Evolutionary conservation across 2,888 invertebrate genomes (phyloP).

Genomic region (Myopa tessellatipennis): DNA sequence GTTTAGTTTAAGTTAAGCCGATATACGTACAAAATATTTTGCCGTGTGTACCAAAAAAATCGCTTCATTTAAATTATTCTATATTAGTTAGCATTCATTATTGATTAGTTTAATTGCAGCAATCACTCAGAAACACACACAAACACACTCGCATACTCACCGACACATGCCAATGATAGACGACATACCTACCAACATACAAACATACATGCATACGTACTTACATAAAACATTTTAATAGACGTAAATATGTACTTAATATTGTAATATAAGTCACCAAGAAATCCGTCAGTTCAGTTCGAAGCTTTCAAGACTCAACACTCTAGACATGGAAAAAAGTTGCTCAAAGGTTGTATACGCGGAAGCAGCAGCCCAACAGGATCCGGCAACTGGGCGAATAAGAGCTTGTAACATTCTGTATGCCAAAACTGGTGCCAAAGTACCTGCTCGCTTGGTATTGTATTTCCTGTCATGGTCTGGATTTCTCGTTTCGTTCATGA

Average conservation of each 20-base stretch:
- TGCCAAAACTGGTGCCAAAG: conserved; percentile 64
- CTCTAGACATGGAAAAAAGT: conserved; percentile 34
- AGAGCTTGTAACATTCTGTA: conserved; percentile 44
- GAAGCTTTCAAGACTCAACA: conserved; percentile 25
- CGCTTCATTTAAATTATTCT: too few relatives aligned
- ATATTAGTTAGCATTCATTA: too few relatives aligned
- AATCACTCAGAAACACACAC: neutral
- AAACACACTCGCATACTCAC: neutral
- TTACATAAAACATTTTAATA: conserved; percentile 18
- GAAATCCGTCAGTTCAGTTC: conserved; percentile 8
- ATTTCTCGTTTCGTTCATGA: conserved; percentile 81
- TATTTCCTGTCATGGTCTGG: conserved; percentile 80
- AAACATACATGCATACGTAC: neutral
- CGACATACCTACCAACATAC: neutral
- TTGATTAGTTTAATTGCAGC: conserved; percentile 17
- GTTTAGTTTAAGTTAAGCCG: too few relatives aligned
- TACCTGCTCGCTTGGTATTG: conserved; percentile 77
- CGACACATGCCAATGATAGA: neutral
- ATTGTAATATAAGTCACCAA: conserved; percentile 13
- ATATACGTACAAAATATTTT: too few relatives aligned
- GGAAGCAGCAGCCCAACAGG: conserved; percentile 32
- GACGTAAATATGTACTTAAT: neutral
- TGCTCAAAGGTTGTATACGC: conserved; percentile 40
- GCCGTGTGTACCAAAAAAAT: too few relatives aligned
- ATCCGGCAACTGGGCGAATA: conserved; percentile 26